Conservation (phyloP, 1,140 invertebrate species). For the Drosophila rufa region DNA sequence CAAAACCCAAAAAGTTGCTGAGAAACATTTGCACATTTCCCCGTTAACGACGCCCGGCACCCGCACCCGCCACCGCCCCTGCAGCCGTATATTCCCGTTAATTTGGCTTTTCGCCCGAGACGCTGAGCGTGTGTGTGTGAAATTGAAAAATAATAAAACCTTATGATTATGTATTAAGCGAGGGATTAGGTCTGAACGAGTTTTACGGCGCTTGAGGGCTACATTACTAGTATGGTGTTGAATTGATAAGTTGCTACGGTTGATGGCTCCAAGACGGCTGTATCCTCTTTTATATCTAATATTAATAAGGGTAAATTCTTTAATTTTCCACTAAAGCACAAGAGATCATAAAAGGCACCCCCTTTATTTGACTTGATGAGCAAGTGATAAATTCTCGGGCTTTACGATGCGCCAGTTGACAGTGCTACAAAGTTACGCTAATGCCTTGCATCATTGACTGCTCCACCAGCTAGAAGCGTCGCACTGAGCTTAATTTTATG, state of each 20-base stretch:
- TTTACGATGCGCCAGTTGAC: slow-evolving; percentile 1
- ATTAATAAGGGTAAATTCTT: too few species aligned
- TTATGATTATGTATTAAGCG: slow-evolving; percentile 10
- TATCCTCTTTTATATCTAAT: neutral
- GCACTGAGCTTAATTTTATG: slow-evolving; percentile 35
- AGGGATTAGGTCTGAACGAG: neutral
- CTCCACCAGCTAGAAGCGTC: slow-evolving; percentile 21
- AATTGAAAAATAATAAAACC: slow-evolving; percentile 53
- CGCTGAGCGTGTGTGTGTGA: slow-evolving; percentile 3
- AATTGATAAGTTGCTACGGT: neutral
- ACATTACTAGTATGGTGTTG: neutral
- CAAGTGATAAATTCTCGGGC: neutral
- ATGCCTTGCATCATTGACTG: slow-evolving; percentile 32
- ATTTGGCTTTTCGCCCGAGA: slow-evolving; percentile 10
- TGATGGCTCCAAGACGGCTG: neutral
- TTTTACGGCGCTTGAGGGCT: neutral
- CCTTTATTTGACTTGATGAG: neutral
- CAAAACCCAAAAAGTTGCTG: slow-evolving; percentile 39
- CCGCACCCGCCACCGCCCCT: neutral
- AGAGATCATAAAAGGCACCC: neutral
- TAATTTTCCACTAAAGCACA: neutral
- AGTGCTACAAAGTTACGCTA: slow-evolving; percentile 3
- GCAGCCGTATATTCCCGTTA: slow-evolving; percentile 51
- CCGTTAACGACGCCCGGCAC: slow-evolving; percentile 1
- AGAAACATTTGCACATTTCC: slow-evolving; percentile 45